Conservation (phyloP, 2,113 vertebrate species). For the Enhydra lutris region DNA sequence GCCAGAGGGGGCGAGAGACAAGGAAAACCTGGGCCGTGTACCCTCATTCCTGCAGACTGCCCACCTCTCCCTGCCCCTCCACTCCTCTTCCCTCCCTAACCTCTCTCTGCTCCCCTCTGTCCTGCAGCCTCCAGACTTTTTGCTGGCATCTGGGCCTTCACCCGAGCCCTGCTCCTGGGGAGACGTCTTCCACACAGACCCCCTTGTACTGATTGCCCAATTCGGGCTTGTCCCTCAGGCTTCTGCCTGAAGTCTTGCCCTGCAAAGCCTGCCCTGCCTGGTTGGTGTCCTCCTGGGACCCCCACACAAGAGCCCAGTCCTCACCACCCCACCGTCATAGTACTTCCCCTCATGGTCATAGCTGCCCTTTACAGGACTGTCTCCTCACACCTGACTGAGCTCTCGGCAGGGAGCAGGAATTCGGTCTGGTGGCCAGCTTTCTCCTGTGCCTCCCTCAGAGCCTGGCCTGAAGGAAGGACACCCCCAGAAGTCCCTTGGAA, state of each 20-base stretch:
- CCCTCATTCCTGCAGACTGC: too few species aligned
- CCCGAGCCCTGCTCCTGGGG: neutral
- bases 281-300: neutral
- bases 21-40: neutral
- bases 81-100: rapidly evolving
- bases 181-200: neutral
- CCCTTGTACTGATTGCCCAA: neutral
- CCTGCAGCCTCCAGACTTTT: neutral
- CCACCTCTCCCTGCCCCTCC: too few species aligned
- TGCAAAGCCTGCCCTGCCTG: neutral
- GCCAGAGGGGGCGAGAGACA: too few species aligned
- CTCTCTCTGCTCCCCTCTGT: rapidly evolving
- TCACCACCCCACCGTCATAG: rapidly evolving
- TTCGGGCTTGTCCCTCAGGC: neutral
- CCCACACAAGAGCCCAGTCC: rapidly evolving
- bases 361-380: neutral
- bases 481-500: neutral
- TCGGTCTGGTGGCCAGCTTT: rapidly evolving
- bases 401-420: rapidly evolving
- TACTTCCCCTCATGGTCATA: neutral
- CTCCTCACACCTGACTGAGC: neutral
- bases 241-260: rapidly evolving
- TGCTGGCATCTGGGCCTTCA: rapidly evolving
- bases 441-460: neutral
- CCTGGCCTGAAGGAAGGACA: neutral